A percentile compares a stretch with the other conserved stretches of the same genome.
phyloP scores from a whole-genome alignment of 2,797 vertebrate genomes.

The Dicrostonyx torquatus region DNA sequence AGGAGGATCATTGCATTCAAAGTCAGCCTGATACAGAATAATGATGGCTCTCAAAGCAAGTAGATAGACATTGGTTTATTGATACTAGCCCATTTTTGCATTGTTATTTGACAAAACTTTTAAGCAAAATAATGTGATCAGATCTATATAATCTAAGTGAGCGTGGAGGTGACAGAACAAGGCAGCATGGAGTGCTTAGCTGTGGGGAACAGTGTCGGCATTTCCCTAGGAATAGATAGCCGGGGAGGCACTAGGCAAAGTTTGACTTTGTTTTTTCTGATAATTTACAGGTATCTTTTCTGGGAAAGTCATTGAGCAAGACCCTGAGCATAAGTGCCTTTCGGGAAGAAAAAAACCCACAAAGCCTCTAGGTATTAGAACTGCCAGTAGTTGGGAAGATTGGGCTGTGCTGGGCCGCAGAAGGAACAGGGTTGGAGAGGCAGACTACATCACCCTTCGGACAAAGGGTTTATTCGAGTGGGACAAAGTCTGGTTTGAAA shows the following conservation, averaged over 20 bases:
- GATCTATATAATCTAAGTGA: background rate
- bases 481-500: background rate
- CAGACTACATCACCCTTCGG: background rate
- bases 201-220: background rate
- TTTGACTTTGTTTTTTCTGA: slow-evolving; percentile 18
- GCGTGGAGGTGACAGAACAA: background rate
- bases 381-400: background rate
- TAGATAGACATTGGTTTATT: background rate
- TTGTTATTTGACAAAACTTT: background rate
- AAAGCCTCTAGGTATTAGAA: background rate
- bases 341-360: background rate
- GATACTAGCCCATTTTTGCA: background rate
- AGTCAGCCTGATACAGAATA: background rate
- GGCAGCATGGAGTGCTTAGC: background rate
- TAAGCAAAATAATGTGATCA: slow-evolving; percentile 38
- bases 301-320: slow-evolving; percentile 33
- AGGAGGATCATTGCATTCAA: background rate
- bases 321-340: background rate
- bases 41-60: background rate
- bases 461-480: background rate
- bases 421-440: background rate
- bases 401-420: background rate
- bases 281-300: slow-evolving; percentile 24
- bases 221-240: background rate
- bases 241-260: background rate